These are phyloP conservation scores for Gambusia holbrooki DNA, from an alignment of 2,113 vertebrate genomes.

Conservation along the genomic window DNA sequence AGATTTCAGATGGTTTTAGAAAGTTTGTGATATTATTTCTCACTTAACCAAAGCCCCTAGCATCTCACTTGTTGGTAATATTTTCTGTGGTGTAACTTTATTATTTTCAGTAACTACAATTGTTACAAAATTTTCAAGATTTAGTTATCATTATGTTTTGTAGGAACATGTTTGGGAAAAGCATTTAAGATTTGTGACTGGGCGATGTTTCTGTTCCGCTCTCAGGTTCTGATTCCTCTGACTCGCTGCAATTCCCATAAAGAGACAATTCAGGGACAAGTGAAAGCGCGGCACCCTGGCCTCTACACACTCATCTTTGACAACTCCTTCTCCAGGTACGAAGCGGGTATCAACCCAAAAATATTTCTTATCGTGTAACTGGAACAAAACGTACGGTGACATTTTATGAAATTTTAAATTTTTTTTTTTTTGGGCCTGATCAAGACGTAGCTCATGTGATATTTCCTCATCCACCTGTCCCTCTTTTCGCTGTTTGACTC, in stretches of 20 bases:
- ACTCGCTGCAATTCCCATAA: constrained; percentile 93
- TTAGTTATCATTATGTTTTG: neutral
- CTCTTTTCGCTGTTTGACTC: neutral
- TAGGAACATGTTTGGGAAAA: neutral
- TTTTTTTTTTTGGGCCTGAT: too few relatives aligned
- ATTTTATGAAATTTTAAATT: neutral
- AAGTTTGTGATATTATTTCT: neutral
- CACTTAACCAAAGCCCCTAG: neutral
- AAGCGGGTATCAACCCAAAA: neutral
- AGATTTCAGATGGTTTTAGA: constrained; percentile 33
- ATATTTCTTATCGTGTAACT: neutral
- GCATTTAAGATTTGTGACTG: constrained; percentile 13
- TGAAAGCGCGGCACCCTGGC: constrained; percentile 88
- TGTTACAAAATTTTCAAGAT: neutral
- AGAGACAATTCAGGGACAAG: constrained; percentile 90
- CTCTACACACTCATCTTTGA: constrained; percentile 93
- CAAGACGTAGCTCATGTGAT: neutral
- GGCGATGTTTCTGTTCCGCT: constrained; percentile 38
- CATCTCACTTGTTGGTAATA: neutral
- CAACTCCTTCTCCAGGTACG: constrained; percentile 96
- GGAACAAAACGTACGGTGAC: neutral
- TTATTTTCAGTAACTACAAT: neutral
- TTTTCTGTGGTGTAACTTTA: neutral
- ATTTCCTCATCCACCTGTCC: neutral
- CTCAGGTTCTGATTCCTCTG: constrained; percentile 93